Percentiles rank a stretch among this genome's conserved stretches.
Conservation (phyloP, 2,113 vertebrate genomes). For the Daubentonia madagascariensis region DNA sequence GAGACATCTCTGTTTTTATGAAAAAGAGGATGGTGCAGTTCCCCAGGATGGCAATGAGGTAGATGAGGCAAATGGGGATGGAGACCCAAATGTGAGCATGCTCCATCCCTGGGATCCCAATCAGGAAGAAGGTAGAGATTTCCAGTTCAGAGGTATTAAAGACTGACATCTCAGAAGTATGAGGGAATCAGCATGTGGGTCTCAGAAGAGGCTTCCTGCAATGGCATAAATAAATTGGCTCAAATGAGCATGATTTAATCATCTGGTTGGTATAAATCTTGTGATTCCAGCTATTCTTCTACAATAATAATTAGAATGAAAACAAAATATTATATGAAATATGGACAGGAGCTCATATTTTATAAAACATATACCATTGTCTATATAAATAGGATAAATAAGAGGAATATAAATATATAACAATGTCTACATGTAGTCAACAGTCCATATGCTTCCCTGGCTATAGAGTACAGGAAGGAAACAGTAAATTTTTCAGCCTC, state of each 20-base stretch:
- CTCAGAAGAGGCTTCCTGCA: background rate
- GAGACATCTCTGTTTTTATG: background rate
- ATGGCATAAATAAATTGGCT: background rate
- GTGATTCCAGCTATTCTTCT: background rate
- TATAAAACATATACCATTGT: background rate
- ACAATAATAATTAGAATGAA: background rate
- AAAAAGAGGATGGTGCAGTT: slow-evolving; percentile 23
- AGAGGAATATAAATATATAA: background rate
- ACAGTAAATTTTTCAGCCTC: background rate
- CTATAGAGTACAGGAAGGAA: background rate
- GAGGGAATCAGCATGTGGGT: background rate
- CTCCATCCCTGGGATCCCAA: background rate
- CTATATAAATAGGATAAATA: background rate
- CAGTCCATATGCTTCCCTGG: background rate
- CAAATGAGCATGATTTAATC: background rate
- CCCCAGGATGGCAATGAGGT: background rate
- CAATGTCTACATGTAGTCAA: background rate
- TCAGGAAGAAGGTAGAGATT: slow-evolving; percentile 11
- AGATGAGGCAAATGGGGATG: background rate
- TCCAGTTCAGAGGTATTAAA: background rate
- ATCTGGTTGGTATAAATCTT: background rate
- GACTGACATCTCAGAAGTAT: background rate
- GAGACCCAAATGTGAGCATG: background rate
- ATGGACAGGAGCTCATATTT: background rate
- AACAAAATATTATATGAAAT: background rate